Conservation (phyloP, 2,888 invertebrate genomes). For the Cantharis lateralis region DNA sequence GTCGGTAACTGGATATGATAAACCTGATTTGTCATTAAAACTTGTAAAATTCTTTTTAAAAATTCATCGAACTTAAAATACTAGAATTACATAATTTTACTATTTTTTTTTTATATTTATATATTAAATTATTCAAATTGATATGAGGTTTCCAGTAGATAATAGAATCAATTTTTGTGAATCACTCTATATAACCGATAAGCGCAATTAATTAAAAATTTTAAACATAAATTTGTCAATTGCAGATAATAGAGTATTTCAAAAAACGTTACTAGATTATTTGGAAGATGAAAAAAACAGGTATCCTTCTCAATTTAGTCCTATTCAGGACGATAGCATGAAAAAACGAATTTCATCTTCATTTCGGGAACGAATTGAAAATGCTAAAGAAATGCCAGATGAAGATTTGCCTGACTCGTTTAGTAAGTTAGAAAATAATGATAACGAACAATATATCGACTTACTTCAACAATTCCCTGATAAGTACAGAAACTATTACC, state of each 20-base stretch:
- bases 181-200: not conserved
- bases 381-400: constrained; percentile 56
- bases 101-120: no score
- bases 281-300: constrained; percentile 39
- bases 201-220: not conserved
- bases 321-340: constrained; percentile 35
- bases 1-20: no score
- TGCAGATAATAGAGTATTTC: constrained; percentile 19
- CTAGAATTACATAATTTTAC: no score
- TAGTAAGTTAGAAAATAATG: constrained; percentile 50
- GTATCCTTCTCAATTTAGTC: constrained; percentile 31
- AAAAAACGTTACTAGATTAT: constrained; percentile 39
- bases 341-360: constrained; percentile 58
- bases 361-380: constrained; percentile 62
- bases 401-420: constrained; percentile 36
- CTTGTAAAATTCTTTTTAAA: no score
- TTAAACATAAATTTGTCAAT: not conserved
- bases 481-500: constrained; percentile 59
- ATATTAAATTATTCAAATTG: no score
- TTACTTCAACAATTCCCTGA: constrained; percentile 63
- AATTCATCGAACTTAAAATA: no score
- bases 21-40: no score
- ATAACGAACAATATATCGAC: constrained; percentile 54
- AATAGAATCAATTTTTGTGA: no score
- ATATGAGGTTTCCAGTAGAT: no score